Evolutionary conservation across 2,797 vertebrate species (phyloP).

Genomic region (Sphenopsis melanotis): DNA sequence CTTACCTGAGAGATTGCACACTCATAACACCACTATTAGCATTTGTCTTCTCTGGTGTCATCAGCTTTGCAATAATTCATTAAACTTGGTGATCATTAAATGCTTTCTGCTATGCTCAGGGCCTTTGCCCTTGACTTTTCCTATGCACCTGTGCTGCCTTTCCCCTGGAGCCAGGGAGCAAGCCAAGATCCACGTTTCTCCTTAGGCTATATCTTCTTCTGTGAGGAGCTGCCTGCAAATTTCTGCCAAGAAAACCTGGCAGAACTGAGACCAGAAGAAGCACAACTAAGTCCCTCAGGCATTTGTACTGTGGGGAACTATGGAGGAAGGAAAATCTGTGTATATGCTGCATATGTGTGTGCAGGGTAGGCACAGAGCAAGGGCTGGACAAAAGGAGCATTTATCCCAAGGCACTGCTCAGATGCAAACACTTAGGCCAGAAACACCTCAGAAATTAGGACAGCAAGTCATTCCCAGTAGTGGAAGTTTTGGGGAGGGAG

Average conservation of each 20-base stretch:
- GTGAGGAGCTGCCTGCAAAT: background rate
- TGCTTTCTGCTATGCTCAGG: background rate
- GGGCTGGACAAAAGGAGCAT: background rate
- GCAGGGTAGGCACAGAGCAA: background rate
- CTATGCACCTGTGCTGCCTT: background rate
- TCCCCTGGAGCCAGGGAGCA: background rate
- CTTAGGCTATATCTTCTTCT: background rate
- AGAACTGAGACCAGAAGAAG: background rate
- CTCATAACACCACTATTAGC: background rate
- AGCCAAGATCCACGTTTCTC: background rate
- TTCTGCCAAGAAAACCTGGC: background rate
- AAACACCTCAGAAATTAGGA: background rate
- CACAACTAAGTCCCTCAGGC: background rate
- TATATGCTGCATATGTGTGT: accelerated
- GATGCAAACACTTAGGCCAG: background rate
- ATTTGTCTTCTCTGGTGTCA: background rate
- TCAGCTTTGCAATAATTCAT: background rate
- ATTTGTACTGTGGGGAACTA: background rate
- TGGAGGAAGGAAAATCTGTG: background rate
- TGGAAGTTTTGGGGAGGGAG: background rate
- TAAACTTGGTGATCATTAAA: background rate
- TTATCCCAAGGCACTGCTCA: background rate
- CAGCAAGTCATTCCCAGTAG: background rate
- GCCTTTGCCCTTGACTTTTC: background rate
- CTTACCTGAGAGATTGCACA: background rate